Evolutionary conservation across 2,113 vertebrate species (phyloP).

Genomic region (Orcinus orca): DNA sequence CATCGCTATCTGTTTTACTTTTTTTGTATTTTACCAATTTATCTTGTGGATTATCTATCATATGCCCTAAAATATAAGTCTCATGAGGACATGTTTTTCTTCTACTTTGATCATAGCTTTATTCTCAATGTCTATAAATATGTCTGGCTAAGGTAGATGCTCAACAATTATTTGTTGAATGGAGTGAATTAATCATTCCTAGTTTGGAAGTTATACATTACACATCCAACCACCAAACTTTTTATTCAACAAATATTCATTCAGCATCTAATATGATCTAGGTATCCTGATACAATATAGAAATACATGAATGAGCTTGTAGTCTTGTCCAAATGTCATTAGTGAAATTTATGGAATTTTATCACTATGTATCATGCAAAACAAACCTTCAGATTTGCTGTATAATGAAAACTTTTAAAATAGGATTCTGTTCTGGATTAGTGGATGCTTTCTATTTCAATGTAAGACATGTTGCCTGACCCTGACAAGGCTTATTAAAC

Average conservation of each 20-base stretch:
- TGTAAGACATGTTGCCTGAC: background rate
- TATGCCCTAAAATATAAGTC: background rate
- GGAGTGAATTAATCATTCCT: background rate
- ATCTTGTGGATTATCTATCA: background rate
- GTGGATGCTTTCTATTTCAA: background rate
- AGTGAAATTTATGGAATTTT: background rate
- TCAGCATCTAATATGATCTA: background rate
- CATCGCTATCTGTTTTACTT: background rate
- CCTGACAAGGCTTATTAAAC: background rate
- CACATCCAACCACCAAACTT: background rate
- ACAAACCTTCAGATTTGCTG: background rate
- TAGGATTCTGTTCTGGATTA: background rate
- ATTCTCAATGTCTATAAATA: background rate
- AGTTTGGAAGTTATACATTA: background rate
- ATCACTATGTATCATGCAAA: background rate
- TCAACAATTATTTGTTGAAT: background rate
- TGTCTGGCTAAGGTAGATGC: background rate
- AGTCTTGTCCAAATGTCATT: background rate
- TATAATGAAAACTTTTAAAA: background rate
- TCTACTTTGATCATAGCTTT: background rate
- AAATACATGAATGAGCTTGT: background rate
- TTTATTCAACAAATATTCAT: background rate
- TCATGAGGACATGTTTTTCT: background rate
- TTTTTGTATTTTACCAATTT: background rate
- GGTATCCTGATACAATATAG: background rate